A percentile compares a stretch with the other conserved stretches of the same genome.
These are phyloP conservation scores for Argynnis bischoffii DNA, from an alignment of 2,888 invertebrate genomes.

Conservation along the genomic window DNA sequence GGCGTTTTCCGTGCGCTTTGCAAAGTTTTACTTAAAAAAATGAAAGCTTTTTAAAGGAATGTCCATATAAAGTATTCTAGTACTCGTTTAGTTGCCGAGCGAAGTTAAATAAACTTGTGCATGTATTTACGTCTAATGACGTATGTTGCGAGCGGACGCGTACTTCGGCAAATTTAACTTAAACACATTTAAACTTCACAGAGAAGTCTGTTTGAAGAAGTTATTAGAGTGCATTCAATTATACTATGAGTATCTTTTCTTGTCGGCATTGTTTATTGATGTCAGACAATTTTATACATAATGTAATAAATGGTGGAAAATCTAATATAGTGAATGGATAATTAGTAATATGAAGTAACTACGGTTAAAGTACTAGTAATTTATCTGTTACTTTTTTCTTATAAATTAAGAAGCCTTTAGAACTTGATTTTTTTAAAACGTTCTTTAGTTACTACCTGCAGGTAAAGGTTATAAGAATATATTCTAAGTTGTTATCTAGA, in stretches of 20 bases:
- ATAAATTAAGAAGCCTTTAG: no score
- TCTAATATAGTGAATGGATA: no score
- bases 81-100: conserved; percentile 28
- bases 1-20: no score
- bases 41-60: conserved; percentile 2
- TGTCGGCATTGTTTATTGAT: background rate
- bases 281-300: background rate
- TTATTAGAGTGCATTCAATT: conserved; percentile 36
- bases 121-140: conserved; percentile 66
- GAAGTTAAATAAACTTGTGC: conserved; percentile 65
- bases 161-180: conserved; percentile 57
- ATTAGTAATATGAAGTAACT: no score
- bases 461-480: no score
- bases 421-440: no score
- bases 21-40: background rate
- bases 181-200: conserved; percentile 57
- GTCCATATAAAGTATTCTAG: conserved; percentile 17
- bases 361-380: no score
- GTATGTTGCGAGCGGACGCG: conserved; percentile 61
- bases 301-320: background rate
- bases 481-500: no score
- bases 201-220: conserved; percentile 51
- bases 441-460: no score
- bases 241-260: conserved; percentile 2
- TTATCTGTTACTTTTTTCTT: no score